Evolutionary conservation across 1,140 invertebrate species (phyloP), one percentile per base, ranked within the genome.

Genomic region (Carcinoscorpius rotundicauda): DNA sequence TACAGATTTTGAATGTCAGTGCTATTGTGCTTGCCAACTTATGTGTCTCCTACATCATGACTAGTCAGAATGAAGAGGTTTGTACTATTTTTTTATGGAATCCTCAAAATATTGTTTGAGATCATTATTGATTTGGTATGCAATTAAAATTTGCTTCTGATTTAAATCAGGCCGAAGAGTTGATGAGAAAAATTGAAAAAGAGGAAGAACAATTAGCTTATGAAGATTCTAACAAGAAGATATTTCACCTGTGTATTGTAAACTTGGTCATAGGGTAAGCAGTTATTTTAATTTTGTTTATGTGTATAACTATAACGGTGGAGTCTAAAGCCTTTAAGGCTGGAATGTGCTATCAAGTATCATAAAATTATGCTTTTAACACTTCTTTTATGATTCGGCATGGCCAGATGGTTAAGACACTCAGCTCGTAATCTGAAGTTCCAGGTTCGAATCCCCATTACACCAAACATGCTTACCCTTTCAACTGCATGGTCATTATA

Each of bases 31-130:
- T 99, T 70, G 97, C 97, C 4, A 99, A 99, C 79, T 79, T 99
- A 6, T 99, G 97, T 78, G 96, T 99, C 0, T 96, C 93, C 59
- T 99, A 99, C 75, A 97, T 99, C 69, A 97, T 99, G 93, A 98
- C 93, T 3, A 91, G 91, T 61, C 93, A 97, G 78, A 99, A 99
- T 77, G 93, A 97, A 77, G 95, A 98, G 81, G 78, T 80, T 64
- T 59, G 51, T 9, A n/a, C 10, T n/a, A 5, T 52, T 48, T 5
- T 59, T 57, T 9, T 48, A 65, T 50, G 58, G 50, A 6, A 64
- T 63, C n/a, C 6, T n/a, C 52, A 51, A 9, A 65, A 29, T 29
- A 29, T 29, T 29, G 29, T 29, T 29, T 1, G 2, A 29, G 29
- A 29, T 29, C 10, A 9, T 57, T 64, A 52, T 64, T 50, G 49